Evolutionary conservation across 2,113 vertebrate genomes (phyloP).

Genomic region (Thomomys bottae): DNA sequence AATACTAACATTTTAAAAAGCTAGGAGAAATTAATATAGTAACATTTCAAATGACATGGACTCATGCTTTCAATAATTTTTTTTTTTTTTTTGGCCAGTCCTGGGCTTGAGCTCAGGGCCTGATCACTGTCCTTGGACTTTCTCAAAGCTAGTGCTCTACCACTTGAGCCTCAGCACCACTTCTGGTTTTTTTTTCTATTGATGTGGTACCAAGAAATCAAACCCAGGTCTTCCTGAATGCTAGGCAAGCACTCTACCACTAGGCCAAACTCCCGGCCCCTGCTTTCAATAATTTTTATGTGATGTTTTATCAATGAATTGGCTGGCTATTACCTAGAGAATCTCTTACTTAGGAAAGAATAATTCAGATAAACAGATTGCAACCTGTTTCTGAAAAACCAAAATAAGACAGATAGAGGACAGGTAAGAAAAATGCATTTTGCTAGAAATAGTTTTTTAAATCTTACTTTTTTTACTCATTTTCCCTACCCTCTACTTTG

Average conservation of each 20-base stretch:
- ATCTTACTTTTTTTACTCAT: neutral
- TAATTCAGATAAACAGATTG: conserved; percentile 17
- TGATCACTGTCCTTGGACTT: too few species aligned
- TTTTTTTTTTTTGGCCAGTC: too few species aligned
- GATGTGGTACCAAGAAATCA: too few species aligned
- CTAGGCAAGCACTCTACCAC: too few species aligned
- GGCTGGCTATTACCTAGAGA: neutral
- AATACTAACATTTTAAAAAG: conserved; percentile 18
- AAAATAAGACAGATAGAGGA: conserved; percentile 6
- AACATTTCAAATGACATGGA: conserved; percentile 15
- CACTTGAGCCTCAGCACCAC: too few species aligned
- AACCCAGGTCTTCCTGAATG: too few species aligned
- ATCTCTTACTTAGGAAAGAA: conserved; percentile 28
- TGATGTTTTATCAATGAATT: conserved; percentile 26
- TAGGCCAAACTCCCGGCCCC: too few species aligned
- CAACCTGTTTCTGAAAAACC: conserved; percentile 1
- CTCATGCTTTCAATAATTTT: conserved; percentile 31
- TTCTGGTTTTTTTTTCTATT: too few species aligned
- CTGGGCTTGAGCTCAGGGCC: too few species aligned
- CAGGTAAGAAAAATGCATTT: conserved; percentile 14
- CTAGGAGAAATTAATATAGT: conserved; percentile 34
- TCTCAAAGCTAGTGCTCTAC: too few species aligned
- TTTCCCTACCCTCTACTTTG: neutral
- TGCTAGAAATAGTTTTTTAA: neutral
- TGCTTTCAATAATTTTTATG: conserved; percentile 29